Evolutionary conservation across 2,888 invertebrate species (phyloP), one percentile per base, ranked within the genome.

Genomic region (Lepidochrysops patricia): DNA sequence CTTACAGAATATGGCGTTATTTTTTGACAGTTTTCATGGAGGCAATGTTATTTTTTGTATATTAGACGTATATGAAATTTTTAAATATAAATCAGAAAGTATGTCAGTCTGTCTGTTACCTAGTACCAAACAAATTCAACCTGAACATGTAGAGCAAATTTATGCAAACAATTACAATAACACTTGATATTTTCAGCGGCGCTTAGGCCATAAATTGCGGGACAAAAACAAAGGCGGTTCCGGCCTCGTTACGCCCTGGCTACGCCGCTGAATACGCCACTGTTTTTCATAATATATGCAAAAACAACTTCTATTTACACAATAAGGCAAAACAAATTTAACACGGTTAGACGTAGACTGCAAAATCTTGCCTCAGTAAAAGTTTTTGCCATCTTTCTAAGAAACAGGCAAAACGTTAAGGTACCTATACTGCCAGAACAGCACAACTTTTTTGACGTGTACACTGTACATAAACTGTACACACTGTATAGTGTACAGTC

Each of bases 201-300:
- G 48, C 58, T 13, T 50, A 50, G 34, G 50, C 58, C 3, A 58
- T 58, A 26, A 50, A 50, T 34, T n/a, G 15, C 9, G 13, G 32
- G 23, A 52, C 50, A 35, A 27, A 74, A 76, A 77, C 72, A 76
- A 62, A 65, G 76, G 67, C 75, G 73, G 77, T 80, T 81, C 81
- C 81, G 81, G 80, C 72, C 70, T 67, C 72, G 71, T 80, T 43
- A 43, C 43, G 43, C 43, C 43, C 43, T 19, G 43, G 23, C 43
- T 19, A 9, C 74, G 57, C 37, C 35, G 9, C 34, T 49, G 25
- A 59, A 27, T 29, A 12, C 56, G 19, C 32, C 37, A 57, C 57
- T 58, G 37, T 62, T 34, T 49, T 49, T 52, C 25, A 50, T 23
- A 43, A 58, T 58, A 34, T 29, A 58, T 23, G 32, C 58, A 57